Evolutionary conservation across 2,797 vertebrate species (phyloP), one percentile per base, ranked within the genome.

Genomic region (Hoplostethus mediterraneus): DNA sequence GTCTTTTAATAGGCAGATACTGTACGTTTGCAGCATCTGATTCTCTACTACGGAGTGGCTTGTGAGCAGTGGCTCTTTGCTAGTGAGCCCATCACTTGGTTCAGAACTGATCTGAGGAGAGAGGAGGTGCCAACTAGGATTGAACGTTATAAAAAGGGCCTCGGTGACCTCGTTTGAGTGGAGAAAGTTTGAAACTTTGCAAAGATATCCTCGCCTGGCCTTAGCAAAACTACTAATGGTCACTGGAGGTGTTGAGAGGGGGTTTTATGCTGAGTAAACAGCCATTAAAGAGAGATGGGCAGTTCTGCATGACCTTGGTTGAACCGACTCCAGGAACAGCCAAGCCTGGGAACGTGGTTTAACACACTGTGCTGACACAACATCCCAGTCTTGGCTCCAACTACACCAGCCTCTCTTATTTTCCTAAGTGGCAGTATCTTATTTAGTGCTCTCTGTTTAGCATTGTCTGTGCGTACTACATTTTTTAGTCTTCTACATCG

Each of bases 281-380:
- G 38, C n/a, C 47, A 64, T 77, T 88, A 67, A 81, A 85, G 53
- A 73, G 70, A 83, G 62, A 81, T 48, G 49, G 67, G 31, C 76
- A 59, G 67, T 60, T 47, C 60, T 78, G 61, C 16, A 67, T 82
- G 77, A 85, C 80, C 57, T 80, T 44, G 1, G 60, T 40, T 78
- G 73, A 82, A 85, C 65, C 28, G 10, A 9, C 58, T 79, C 1
- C 85, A 95, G 93, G 92, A 81, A 94, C 71, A 11, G 77, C 91
- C 86, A 88, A 95, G 63, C 91, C 93, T 0, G 94, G 94, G 94
- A 95, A 93, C 0, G 93, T 95, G 63, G 89, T 95, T 89, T 94
- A 95, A 87, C 91, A 95, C 0, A 84, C 94, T 9, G 90, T 95
- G 78, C 93, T 96, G 71, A 95, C 94, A 0, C 95, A 94, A 83